phyloP scores from a whole-genome alignment of 1,140 invertebrate genomes.

The Drosophila albomicans region DNA sequence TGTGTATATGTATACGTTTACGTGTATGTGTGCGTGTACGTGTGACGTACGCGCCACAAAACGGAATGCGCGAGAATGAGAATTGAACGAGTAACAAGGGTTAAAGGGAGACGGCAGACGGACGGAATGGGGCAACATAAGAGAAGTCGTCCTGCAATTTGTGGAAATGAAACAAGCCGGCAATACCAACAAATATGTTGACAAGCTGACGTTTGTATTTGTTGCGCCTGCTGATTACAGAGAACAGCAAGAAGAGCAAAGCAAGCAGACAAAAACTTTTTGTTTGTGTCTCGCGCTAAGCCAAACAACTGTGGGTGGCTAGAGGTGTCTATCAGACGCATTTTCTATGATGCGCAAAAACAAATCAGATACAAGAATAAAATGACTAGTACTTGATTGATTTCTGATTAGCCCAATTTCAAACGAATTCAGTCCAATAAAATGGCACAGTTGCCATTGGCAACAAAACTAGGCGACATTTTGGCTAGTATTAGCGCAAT shows the following conservation, averaged over 20 bases:
- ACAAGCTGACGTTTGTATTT: conserved; percentile 59
- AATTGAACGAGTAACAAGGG: conserved; percentile 34
- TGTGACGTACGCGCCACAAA: conserved; percentile 65
- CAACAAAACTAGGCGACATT: background rate
- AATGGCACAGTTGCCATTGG: conserved; percentile 8
- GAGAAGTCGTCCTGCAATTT: conserved; percentile 19
- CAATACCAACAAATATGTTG: conserved; percentile 54
- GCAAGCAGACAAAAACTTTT: conserved; percentile 24
- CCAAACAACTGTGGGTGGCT: conserved; percentile 8
- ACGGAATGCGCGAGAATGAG: conserved; percentile 65
- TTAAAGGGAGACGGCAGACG: background rate
- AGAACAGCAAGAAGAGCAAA: background rate
- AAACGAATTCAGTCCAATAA: conserved; percentile 2
- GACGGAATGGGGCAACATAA: conserved; percentile 13
- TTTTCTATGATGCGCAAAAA: conserved; percentile 15
- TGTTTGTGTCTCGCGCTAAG: conserved; percentile 24
- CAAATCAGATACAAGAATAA: conserved; percentile 3
- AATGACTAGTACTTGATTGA: conserved; percentile 15
- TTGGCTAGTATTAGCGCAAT: background rate
- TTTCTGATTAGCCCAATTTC: conserved; percentile 43
- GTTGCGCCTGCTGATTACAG: conserved; percentile 51
- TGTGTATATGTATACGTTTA: conserved; percentile 20
- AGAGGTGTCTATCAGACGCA: background rate
- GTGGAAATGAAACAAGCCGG: conserved; percentile 63
- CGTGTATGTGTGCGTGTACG: conserved; percentile 53